phyloP scores from a whole-genome alignment of 1,140 invertebrate genomes.

The Wiebesia pumilae region DNA sequence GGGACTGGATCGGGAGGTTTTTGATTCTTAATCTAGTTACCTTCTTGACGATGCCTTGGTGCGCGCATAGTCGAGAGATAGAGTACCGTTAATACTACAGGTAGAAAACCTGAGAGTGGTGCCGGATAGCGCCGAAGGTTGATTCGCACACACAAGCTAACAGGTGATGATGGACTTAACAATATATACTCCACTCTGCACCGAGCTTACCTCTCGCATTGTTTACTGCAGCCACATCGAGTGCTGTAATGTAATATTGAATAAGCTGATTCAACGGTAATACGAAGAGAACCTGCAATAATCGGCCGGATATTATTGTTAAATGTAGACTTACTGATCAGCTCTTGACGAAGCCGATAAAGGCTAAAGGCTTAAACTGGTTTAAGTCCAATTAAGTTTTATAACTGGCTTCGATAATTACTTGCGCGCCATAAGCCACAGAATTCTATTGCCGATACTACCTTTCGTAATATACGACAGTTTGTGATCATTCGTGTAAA shows the following conservation, averaged over 20 bases:
- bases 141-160: not conserved
- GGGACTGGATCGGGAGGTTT: too few relatives aligned
- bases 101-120: conserved; percentile 5
- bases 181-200: not conserved
- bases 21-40: too few relatives aligned
- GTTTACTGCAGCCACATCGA: not conserved
- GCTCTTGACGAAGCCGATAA: not conserved
- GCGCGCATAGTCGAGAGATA: not conserved
- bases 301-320: conserved; percentile 19
- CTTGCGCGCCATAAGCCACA: not conserved
- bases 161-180: conserved; percentile 15
- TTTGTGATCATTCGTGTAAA: not conserved
- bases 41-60: too few relatives aligned
- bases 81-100: conserved; percentile 10
- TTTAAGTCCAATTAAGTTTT: not conserved
- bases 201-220: not conserved
- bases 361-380: too few relatives aligned
- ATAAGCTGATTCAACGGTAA: conserved; percentile 29
- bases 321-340: not conserved
- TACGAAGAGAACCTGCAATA: conserved; percentile 19
- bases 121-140: not conserved
- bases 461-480: not conserved
- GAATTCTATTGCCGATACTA: not conserved
- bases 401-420: conserved; percentile 13
- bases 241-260: conserved; percentile 20